phyloP scores from a whole-genome alignment of 2,888 invertebrate genomes.

The Sesia apiformis region DNA sequence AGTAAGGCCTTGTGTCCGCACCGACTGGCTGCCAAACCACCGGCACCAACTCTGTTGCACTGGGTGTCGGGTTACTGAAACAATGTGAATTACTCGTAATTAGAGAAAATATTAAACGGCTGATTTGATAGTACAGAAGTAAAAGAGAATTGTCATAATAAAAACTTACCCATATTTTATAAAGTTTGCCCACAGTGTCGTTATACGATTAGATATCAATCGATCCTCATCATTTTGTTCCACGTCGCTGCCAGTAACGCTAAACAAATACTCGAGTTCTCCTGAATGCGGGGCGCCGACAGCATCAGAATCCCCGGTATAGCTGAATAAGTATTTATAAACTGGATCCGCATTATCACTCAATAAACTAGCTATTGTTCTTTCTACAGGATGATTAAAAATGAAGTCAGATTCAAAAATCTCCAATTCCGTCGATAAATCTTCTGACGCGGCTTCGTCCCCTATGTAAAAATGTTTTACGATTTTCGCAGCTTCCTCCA shows the following conservation, averaged over 20 bases:
- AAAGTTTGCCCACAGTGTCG: conserved; percentile 55
- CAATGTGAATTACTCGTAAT: not conserved
- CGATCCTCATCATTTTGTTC: conserved; percentile 29
- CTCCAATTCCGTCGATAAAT: conserved; percentile 28
- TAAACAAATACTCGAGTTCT: conserved; percentile 50
- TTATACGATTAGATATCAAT: conserved; percentile 37
- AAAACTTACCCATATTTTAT: conserved; percentile 53
- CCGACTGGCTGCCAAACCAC: conserved; percentile 40
- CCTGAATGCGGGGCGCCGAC: conserved; percentile 38
- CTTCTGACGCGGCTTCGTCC: conserved; percentile 34
- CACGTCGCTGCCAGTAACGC: conserved; percentile 12
- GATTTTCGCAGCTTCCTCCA: conserved; percentile 28
- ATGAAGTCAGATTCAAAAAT: conserved; percentile 53
- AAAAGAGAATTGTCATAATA: not conserved
- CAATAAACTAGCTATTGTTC: conserved; percentile 37
- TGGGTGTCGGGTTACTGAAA: conserved; percentile 53
- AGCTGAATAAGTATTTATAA: conserved; percentile 51
- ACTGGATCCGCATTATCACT: conserved; percentile 43
- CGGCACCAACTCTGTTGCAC: conserved; percentile 30
- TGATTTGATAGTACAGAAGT: not conserved
- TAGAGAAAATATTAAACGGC: not conserved
- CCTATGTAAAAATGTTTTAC: conserved; percentile 55
- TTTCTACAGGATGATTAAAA: conserved; percentile 47
- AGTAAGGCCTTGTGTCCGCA: conserved; percentile 32
- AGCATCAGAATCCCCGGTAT: conserved; percentile 26